phyloP scores from a whole-genome alignment of 2,888 invertebrate genomes.

The Gari tellinella region DNA sequence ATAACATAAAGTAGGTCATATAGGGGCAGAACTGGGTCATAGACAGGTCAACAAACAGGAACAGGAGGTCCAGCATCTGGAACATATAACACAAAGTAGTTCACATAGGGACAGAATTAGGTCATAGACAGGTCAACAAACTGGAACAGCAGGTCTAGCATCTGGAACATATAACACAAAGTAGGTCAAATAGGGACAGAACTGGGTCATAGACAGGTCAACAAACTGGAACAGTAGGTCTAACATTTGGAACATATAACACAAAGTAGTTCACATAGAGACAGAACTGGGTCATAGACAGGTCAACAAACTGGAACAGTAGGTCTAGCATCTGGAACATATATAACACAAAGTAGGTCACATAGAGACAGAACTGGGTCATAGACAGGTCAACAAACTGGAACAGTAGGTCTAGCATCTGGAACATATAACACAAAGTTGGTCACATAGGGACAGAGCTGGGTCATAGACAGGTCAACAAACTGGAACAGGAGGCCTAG shows the following conservation, averaged over 20 bases:
- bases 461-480: slow-evolving; percentile 83
- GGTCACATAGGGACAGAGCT: slow-evolving; percentile 69
- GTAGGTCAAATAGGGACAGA: too few species aligned
- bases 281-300: slow-evolving; percentile 79
- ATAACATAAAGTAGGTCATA: too few species aligned
- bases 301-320: slow-evolving; percentile 83
- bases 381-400: slow-evolving; percentile 83
- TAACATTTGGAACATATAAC: slow-evolving; percentile 75
- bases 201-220: slow-evolving; percentile 81
- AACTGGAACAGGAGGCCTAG: slow-evolving; percentile 82
- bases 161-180: slow-evolving; percentile 68
- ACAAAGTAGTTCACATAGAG: too few species aligned
- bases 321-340: slow-evolving; percentile 81
- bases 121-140: slow-evolving; percentile 84
- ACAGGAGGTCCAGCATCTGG: slow-evolving; percentile 82
- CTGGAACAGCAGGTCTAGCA: slow-evolving; percentile 82
- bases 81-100: slow-evolving; percentile 21
- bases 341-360: too few species aligned
- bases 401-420: slow-evolving; percentile 83
- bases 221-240: slow-evolving; percentile 83
- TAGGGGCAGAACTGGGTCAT: slow-evolving; percentile 78
- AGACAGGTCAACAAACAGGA: slow-evolving; percentile 83
- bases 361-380: slow-evolving; percentile 74
- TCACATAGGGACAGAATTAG: slow-evolving; percentile 67
- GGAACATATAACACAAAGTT: too few species aligned